Conservation (phyloP, 2,113 vertebrate genomes). For the Mastomys coucha region DNA sequence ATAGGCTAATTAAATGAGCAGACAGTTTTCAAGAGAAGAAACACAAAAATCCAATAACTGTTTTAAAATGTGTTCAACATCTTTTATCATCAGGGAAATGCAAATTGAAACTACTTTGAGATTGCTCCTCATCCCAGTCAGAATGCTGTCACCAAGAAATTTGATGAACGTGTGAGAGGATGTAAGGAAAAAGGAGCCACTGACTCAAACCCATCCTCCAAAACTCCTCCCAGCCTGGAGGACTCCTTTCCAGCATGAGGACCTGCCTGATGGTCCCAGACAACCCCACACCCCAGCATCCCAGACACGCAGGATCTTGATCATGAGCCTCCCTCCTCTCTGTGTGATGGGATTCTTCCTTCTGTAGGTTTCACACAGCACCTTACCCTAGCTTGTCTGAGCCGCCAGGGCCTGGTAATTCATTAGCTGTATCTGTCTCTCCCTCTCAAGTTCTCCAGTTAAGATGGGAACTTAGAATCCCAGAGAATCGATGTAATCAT, state of each 20-base stretch:
- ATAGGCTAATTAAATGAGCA: not conserved
- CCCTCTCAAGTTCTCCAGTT: not conserved
- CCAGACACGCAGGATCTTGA: rapidly evolving
- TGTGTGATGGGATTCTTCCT: not conserved
- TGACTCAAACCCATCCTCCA: not conserved
- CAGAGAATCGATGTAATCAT: not conserved
- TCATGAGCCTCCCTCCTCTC: not conserved
- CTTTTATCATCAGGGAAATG: not conserved
- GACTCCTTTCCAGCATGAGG: not conserved
- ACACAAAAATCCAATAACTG: not conserved
- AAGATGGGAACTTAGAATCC: not conserved
- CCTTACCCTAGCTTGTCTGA: not conserved
- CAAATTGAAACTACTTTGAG: not conserved
- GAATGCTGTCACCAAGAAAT: not conserved
- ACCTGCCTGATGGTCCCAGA: not conserved
- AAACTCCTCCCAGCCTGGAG: not conserved
- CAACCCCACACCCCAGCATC: not conserved
- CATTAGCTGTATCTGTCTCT: not conserved
- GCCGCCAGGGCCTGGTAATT: not conserved
- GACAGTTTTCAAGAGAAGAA: not conserved
- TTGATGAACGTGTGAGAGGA: not conserved
- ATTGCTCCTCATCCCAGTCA: not conserved
- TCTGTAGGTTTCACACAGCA: not conserved
- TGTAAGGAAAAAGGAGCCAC: not conserved
- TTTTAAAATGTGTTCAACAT: not conserved